phyloP scores from a whole-genome alignment of 2,797 vertebrate species.

The Ctenopoma kingsleyae region DNA sequence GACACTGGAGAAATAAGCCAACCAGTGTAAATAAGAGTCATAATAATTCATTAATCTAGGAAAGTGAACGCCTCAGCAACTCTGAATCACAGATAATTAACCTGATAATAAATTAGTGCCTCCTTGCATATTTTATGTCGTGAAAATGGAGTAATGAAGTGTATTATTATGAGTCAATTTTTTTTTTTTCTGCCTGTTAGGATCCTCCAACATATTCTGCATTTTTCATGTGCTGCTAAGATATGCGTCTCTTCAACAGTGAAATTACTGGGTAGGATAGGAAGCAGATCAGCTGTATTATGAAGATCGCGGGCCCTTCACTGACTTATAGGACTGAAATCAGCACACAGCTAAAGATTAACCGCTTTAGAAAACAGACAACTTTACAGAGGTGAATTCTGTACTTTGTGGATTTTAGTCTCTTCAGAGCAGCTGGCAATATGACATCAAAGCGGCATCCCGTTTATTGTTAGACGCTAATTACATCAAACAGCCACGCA shows the following conservation, averaged over 20 bases:
- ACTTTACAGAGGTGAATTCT: conserved; percentile 59
- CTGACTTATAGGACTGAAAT: conserved; percentile 30
- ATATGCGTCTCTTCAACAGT: conserved; percentile 42
- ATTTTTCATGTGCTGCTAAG: conserved; percentile 61
- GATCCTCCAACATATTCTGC: conserved; percentile 63
- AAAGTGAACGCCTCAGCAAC: conserved; percentile 76
- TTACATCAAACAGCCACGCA: conserved; percentile 72
- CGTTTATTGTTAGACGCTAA: conserved; percentile 75
- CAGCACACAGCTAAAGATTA: conserved; percentile 23
- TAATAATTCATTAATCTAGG: conserved; percentile 79
- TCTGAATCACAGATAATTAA: conserved; percentile 83
- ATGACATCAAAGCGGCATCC: conserved; percentile 72
- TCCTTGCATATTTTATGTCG: conserved; percentile 78
- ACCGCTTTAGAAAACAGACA: conserved; percentile 54
- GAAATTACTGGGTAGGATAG: conserved; percentile 30
- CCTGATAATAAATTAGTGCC: conserved; percentile 79
- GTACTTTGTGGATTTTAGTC: conserved; percentile 54
- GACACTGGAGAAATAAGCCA: conserved; percentile 53
- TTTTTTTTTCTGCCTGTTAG: conserved; percentile 52
- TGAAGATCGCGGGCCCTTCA: conserved; percentile 13
- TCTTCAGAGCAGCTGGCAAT: conserved; percentile 58
- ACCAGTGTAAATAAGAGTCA: conserved; percentile 74
- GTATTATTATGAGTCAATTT: conserved; percentile 65
- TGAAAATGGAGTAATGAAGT: conserved; percentile 76
- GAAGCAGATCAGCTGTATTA: conserved; percentile 17